Percentiles rank a stretch among this genome's conserved stretches.
phyloP scores from a whole-genome alignment of 2,888 invertebrate genomes.

The Pseudoips prasinana region DNA sequence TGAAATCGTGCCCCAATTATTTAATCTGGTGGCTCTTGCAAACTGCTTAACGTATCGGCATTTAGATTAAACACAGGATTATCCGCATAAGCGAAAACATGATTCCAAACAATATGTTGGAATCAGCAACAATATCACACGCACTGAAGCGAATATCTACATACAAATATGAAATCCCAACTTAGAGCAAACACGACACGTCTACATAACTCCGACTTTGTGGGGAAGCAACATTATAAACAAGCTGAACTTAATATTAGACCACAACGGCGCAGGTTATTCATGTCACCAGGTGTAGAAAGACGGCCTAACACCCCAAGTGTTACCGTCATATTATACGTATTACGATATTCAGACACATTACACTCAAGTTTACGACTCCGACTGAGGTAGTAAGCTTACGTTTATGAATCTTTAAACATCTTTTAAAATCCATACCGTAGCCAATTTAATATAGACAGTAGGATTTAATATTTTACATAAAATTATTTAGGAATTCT shows the following conservation, averaged over 20 bases:
- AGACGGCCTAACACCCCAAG: conserved; percentile 63
- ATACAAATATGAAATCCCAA: conserved; percentile 37
- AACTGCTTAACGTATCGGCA: conserved; percentile 4
- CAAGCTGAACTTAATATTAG: conserved; percentile 65
- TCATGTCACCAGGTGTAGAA: conserved; percentile 72
- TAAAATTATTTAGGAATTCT: conserved; percentile 6
- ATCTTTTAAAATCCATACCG: conserved; percentile 69
- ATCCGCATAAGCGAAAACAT: conserved; percentile 17
- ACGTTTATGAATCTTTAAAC: conserved; percentile 76
- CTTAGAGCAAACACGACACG: conserved; percentile 40
- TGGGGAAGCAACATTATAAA: conserved; percentile 47
- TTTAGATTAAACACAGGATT: conserved; percentile 14
- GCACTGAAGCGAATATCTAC: conserved; percentile 22
- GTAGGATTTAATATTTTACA: conserved; percentile 15
- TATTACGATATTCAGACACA: conserved; percentile 67
- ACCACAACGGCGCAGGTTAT: conserved; percentile 64
- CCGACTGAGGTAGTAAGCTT: conserved; percentile 64
- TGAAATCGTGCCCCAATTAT: too few relatives aligned
- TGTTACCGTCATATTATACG: conserved; percentile 57
- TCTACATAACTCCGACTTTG: conserved; percentile 29
- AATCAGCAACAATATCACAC: conserved; percentile 28
- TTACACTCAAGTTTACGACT: conserved; percentile 74
- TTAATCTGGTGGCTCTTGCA: too few relatives aligned
- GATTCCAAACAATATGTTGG: conserved; percentile 27
- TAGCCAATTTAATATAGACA: conserved; percentile 41